Evolutionary conservation across 2,113 vertebrate species (phyloP).

Genomic region (Verasper variegatus): DNA sequence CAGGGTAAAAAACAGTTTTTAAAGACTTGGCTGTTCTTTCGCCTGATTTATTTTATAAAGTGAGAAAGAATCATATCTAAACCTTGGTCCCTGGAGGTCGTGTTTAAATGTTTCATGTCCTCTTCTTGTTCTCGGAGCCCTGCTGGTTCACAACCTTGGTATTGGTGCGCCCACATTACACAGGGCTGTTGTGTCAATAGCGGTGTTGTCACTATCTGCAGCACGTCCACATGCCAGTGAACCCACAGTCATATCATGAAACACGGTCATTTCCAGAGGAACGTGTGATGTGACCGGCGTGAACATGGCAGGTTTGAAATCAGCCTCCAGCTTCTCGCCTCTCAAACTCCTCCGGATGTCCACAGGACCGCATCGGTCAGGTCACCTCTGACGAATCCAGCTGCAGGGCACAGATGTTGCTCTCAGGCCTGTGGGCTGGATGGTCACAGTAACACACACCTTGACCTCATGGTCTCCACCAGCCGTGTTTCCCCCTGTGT

Average conservation of each 20-base stretch:
- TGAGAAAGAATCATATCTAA: no score
- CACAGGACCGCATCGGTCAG: constrained; percentile 13
- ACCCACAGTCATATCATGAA: constrained; percentile 11
- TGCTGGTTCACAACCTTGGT: background rate
- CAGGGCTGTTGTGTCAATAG: constrained; percentile 74
- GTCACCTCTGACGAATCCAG: constrained; percentile 43
- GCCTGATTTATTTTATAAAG: background rate
- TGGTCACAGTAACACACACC: background rate
- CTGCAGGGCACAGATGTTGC: constrained; percentile 36
- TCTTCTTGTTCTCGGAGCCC: background rate
- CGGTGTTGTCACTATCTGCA: constrained; percentile 70
- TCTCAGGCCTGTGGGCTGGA: constrained; percentile 30
- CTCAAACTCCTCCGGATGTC: background rate
- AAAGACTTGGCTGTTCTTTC: background rate
- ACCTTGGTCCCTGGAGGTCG: no score
- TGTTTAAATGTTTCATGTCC: background rate
- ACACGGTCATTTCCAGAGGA: no score
- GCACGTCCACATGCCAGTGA: constrained; percentile 11
- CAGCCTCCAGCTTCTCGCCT: no score
- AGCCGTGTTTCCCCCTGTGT: constrained; percentile 44
- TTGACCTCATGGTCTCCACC: constrained; percentile 18
- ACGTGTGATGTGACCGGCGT: no score
- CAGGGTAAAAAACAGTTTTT: constrained; percentile 1
- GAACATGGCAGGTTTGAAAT: no score
- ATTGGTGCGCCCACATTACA: constrained; percentile 24